Conservation (phyloP, 2,797 vertebrate species). For the Etheostoma nigrum region DNA sequence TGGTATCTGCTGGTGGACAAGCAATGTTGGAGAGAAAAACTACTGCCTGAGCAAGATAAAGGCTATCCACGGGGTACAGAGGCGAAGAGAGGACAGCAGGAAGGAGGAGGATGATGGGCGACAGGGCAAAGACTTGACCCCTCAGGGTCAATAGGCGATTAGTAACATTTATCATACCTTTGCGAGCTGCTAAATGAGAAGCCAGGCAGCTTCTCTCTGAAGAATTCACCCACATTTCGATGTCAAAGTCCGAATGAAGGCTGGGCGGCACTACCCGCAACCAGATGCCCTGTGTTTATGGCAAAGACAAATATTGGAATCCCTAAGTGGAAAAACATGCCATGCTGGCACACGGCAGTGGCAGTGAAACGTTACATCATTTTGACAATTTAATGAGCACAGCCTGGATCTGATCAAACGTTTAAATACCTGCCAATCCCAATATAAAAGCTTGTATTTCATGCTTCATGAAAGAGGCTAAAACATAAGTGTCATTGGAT, state of each 20-base stretch:
- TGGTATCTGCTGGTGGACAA: slow-evolving; percentile 48
- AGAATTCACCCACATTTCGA: slow-evolving; percentile 64
- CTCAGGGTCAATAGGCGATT: slow-evolving; percentile 79
- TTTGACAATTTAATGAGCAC: slow-evolving; percentile 77
- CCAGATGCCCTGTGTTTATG: slow-evolving; percentile 81
- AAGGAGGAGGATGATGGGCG: slow-evolving; percentile 62
- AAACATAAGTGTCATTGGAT: slow-evolving; percentile 67
- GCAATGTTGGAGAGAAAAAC: slow-evolving; percentile 29
- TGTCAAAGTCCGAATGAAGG: slow-evolving; percentile 64
- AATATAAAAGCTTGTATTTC: slow-evolving; percentile 78
- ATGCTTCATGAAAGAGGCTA: slow-evolving; percentile 69
- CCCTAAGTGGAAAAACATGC: slow-evolving; percentile 81
- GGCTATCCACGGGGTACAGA: slow-evolving; percentile 59
- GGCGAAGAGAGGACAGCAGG: slow-evolving; percentile 57
- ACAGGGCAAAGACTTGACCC: slow-evolving; percentile 77
- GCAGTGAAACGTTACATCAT: slow-evolving; percentile 78
- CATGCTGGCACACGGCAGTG: slow-evolving; percentile 71
- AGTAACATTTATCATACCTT: slow-evolving; percentile 83
- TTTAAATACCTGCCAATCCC: slow-evolving; percentile 79
- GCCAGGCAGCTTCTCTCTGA: slow-evolving; percentile 60
- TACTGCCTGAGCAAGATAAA: slow-evolving; percentile 58
- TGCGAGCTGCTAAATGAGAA: slow-evolving; percentile 69
- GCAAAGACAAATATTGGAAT: slow-evolving; percentile 75
- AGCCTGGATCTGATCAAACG: slow-evolving; percentile 79
- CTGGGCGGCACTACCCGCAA: slow-evolving; percentile 59